Percentiles rank a stretch among this genome's conserved stretches.
Conservation (phyloP, 1,140 invertebrate genomes). For the Lepidurus packardi region DNA sequence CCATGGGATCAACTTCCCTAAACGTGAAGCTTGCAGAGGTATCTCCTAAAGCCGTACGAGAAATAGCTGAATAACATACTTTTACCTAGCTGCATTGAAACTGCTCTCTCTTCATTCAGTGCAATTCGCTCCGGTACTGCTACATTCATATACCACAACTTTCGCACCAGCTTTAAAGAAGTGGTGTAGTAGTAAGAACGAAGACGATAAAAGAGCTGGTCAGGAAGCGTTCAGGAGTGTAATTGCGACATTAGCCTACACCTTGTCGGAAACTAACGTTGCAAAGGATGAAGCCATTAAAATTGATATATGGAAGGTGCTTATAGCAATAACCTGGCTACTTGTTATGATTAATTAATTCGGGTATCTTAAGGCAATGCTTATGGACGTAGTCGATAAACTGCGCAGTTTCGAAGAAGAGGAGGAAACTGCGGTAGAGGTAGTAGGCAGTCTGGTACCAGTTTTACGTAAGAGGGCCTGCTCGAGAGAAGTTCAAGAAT, state of each 20-base stretch:
- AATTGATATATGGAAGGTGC: background rate
- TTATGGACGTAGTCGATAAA: background rate
- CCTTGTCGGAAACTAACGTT: background rate
- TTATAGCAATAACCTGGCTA: background rate
- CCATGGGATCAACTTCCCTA: background rate
- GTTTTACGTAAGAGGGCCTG: background rate
- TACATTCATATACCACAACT: background rate
- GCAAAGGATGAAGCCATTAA: background rate
- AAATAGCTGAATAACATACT: background rate
- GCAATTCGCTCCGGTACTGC: background rate
- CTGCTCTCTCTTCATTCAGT: background rate
- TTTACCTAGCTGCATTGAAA: background rate
- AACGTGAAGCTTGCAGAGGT: constrained; percentile 8
- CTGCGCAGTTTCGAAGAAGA: background rate
- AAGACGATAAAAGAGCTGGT: background rate
- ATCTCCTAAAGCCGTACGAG: background rate
- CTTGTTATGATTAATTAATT: background rate
- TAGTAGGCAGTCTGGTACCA: background rate
- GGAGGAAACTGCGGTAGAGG: background rate
- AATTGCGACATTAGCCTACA: background rate
- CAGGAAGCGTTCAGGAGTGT: background rate
- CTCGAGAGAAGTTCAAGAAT: background rate
- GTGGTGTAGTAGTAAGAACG: background rate
- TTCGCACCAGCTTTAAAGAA: background rate
- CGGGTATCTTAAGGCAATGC: background rate